Conservation (phyloP, 2,797 vertebrate species). For the Sylvilagus floridanus region DNA sequence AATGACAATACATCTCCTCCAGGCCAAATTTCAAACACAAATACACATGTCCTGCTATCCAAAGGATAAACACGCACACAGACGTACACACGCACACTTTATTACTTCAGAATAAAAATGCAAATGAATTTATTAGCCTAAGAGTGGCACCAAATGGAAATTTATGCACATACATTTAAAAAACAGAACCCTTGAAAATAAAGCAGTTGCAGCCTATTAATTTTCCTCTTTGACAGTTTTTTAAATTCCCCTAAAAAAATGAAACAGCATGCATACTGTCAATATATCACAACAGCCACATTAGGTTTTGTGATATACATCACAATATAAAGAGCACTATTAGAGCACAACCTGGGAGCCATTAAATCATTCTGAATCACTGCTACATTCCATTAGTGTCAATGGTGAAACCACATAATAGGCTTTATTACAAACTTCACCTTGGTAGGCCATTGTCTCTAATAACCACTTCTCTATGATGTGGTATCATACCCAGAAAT, state of each 20-base stretch:
- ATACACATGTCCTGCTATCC: background rate
- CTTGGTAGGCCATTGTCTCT: conserved; percentile 98
- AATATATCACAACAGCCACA: conserved; percentile 99
- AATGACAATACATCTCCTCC: conserved; percentile 73
- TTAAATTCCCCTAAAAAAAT: conserved; percentile 90
- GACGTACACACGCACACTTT: conserved; percentile 70
- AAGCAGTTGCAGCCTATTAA: conserved; percentile 89
- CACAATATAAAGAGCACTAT: conserved; percentile 99
- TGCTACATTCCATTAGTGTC: conserved; percentile 99
- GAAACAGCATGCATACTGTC: conserved; percentile 94
- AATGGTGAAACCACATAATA: conserved; percentile 98
- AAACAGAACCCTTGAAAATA: conserved; percentile 88
- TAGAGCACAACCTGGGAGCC: conserved; percentile 99
- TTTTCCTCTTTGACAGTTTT: conserved; percentile 91
- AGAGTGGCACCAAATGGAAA: conserved; percentile 88
- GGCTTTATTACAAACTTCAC: conserved; percentile 99
- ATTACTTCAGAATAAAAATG: conserved; percentile 89
- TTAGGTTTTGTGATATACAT: conserved; percentile 99
- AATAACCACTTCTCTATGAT: conserved; percentile 94
- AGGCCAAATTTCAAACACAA: conserved; percentile 73
- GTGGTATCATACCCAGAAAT: conserved; percentile 91
- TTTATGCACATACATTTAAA: conserved; percentile 90
- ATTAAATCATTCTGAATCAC: conserved; percentile 99
- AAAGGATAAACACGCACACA: conserved; percentile 50
- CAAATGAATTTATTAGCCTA: conserved; percentile 90